Evolutionary conservation across 2,113 vertebrate genomes (phyloP).

Genomic region (Puffinus mauretanicus): DNA sequence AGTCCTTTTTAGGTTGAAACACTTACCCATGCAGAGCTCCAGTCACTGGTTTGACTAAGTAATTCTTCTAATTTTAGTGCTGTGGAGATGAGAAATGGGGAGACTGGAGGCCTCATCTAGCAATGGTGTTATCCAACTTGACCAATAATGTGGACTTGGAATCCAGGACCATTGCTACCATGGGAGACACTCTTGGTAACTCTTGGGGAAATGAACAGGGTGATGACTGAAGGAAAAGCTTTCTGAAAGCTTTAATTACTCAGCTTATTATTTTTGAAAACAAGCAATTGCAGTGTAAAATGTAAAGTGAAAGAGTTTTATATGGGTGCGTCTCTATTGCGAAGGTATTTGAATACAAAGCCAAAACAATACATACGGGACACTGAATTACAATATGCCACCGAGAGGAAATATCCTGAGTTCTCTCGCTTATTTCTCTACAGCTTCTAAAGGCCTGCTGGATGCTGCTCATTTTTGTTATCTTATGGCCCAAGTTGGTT

Average conservation of each 20-base stretch:
- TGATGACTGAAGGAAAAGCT: background rate
- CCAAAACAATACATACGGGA: accelerated
- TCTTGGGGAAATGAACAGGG: background rate
- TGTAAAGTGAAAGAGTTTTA: background rate
- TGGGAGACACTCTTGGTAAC: conserved; percentile 97
- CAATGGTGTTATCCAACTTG: conserved; percentile 97
- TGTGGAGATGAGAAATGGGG: conserved; percentile 99
- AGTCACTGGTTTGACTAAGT: background rate
- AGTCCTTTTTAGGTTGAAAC: background rate
- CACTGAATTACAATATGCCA: background rate
- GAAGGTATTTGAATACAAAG: background rate
- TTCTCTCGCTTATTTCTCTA: background rate
- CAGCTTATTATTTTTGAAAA: background rate
- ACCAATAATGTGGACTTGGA: conserved; percentile 88
- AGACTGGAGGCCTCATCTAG: conserved; percentile 96
- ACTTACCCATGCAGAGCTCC: background rate
- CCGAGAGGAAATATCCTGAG: background rate
- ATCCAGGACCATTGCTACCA: conserved; percentile 89
- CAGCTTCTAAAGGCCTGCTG: conserved; percentile 90
- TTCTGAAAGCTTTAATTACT: background rate
- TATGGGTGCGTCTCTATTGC: background rate
- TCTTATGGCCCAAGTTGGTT: conserved; percentile 92
- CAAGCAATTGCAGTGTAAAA: background rate
- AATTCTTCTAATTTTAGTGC: conserved; percentile 76
- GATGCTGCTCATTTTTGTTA: conserved; percentile 99